Evolutionary conservation across 2,113 vertebrate genomes (phyloP).

Genomic region (Hydrochoerus hydrochaeris): DNA sequence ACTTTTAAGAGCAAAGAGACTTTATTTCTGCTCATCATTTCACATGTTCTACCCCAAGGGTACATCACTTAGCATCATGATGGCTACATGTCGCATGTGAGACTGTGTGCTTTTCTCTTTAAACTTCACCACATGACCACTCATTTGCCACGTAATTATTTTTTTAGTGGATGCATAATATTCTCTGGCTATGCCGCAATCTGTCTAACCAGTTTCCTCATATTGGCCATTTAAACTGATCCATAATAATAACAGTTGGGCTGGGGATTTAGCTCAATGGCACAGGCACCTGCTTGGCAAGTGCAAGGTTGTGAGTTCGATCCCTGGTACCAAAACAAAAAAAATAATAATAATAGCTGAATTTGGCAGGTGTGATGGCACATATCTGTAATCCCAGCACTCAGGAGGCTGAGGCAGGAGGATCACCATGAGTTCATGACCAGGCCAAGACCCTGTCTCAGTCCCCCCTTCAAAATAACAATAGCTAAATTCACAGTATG

Average conservation of each 20-base stretch:
- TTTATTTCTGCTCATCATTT: conserved; percentile 6
- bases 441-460: neutral
- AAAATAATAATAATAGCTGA: neutral
- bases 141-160: neutral
- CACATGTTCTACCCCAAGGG: neutral
- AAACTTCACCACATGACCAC: neutral
- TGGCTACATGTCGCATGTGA: neutral
- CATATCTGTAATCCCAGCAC: neutral
- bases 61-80: neutral
- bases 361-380: neutral
- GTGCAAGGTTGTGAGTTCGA: no score
- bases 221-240: neutral
- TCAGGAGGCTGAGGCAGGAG: neutral
- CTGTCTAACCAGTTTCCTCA: neutral
- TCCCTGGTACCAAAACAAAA: no score
- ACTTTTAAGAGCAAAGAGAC: neutral
- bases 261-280: no score
- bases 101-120: neutral
- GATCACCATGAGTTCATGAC: neutral
- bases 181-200: neutral
- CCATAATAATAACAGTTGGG: neutral
- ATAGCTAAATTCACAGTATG: neutral
- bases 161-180: conserved; percentile 14
- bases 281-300: no score
- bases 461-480: neutral